phyloP scores from a whole-genome alignment of 2,113 vertebrate genomes.

The Grammomys surdaster region DNA sequence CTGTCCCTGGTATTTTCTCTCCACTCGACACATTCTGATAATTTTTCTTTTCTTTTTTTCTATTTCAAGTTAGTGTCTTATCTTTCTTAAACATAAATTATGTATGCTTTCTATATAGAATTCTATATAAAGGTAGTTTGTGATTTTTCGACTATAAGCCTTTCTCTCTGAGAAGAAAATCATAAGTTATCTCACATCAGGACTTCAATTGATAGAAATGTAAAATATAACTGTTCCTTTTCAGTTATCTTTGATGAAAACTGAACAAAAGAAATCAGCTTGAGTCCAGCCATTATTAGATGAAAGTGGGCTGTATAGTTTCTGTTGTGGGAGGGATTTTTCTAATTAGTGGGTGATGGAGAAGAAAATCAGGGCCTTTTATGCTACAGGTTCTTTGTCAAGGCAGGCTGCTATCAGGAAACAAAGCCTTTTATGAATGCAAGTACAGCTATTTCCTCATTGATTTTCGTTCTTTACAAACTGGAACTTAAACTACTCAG shows the following conservation, averaged over 20 bases:
- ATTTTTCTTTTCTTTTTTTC: background rate
- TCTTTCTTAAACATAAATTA: constrained; percentile 6
- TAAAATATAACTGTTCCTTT: background rate
- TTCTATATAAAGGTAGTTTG: background rate
- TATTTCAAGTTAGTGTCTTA: background rate
- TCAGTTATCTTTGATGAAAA: constrained; percentile 38
- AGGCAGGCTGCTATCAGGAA: constrained; percentile 45
- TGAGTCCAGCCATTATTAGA: background rate
- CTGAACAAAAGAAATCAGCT: constrained; percentile 55
- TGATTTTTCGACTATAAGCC: background rate
- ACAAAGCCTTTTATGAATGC: constrained; percentile 58
- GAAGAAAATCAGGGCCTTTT: constrained; percentile 29
- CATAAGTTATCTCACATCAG: background rate
- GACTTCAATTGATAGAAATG: constrained; percentile 42
- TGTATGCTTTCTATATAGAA: background rate
- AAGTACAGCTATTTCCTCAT: constrained; percentile 45
- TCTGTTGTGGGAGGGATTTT: constrained; percentile 4
- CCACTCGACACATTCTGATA: background rate
- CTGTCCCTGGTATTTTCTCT: background rate
- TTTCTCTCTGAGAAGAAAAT: constrained; percentile 43
- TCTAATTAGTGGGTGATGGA: background rate
- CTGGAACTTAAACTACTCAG: background rate
- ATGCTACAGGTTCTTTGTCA: constrained; percentile 39
- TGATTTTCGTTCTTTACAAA: background rate
- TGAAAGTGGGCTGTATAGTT: constrained; percentile 50